A percentile compares a stretch with the other conserved stretches of the same genome.
phyloP scores from a whole-genome alignment of 2,113 vertebrate species.

The Diadophis punctatus region DNA sequence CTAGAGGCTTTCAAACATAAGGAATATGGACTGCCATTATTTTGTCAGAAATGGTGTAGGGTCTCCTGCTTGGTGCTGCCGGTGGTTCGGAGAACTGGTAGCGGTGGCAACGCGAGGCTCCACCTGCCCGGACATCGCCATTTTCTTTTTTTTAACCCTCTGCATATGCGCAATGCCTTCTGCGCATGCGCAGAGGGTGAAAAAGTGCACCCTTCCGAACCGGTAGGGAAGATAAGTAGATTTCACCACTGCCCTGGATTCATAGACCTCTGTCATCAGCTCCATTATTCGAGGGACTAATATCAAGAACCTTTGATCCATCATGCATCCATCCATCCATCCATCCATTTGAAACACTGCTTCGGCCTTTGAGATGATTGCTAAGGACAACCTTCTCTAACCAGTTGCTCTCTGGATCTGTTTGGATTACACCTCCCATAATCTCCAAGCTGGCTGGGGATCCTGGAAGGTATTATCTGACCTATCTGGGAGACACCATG shows the following conservation, averaged over 20 bases:
- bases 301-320: neutral
- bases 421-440: neutral
- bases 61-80: too few relatives aligned
- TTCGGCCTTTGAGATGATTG: constrained; percentile 45
- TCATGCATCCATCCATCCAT: neutral
- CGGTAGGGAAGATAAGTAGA: too few relatives aligned
- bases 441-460: neutral
- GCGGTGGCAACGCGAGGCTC: too few relatives aligned
- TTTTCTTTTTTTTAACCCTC: too few relatives aligned
- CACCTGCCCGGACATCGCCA: too few relatives aligned
- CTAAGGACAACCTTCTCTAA: neutral
- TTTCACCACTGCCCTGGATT: neutral
- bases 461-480: neutral
- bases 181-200: too few relatives aligned
- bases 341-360: neutral
- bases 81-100: too few relatives aligned
- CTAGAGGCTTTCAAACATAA: too few relatives aligned
- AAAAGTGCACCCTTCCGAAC: too few relatives aligned
- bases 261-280: neutral
- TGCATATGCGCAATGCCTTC: too few relatives aligned
- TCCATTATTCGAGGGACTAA: neutral
- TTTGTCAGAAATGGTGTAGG: too few relatives aligned
- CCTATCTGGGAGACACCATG: neutral
- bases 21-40: too few relatives aligned
- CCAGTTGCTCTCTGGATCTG: neutral